Evolutionary conservation across 2,888 invertebrate genomes (phyloP), one percentile per base, ranked within the genome.

Genomic region (Panopea generosa): DNA sequence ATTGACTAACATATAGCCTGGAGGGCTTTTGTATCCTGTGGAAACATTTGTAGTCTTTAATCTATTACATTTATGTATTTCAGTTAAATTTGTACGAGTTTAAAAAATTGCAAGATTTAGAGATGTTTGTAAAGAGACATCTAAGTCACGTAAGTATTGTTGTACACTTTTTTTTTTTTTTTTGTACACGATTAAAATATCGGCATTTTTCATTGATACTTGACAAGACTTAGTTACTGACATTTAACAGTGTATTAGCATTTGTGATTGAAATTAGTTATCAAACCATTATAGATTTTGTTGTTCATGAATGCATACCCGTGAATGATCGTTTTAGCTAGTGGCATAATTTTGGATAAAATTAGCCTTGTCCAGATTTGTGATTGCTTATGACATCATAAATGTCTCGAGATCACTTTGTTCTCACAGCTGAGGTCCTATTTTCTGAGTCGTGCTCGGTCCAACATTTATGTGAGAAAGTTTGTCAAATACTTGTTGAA

Each of bases 21-120:
- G n/a, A n/a, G n/a, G n/a, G n/a, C n/a, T n/a, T n/a, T n/a, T n/a
- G n/a, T n/a, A n/a, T n/a, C n/a, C n/a, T n/a, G n/a, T n/a, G n/a
- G n/a, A n/a, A n/a, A n/a, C n/a, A n/a, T n/a, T n/a, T n/a, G n/a
- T n/a, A n/a, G n/a, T n/a, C n/a, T n/a, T n/a, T n/a, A n/a, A n/a
- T n/a, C n/a, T n/a, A n/a, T n/a, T n/a, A n/a, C n/a, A n/a, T n/a
- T n/a, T n/a, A n/a, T n/a, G n/a, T 33, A 20, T 94, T 92, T 86
- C 93, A 96, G 96, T 94, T 96, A 69, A 95, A 95, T 84, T 89
- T 96, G 29, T 96, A 95, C 88, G 95, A 96, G 83, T 94, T 96
- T 80, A 94, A 94, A 18, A 94, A 94, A 71, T 92, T 95, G 87
- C 95, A 95, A 77, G 96, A 96, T 83, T 90, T 96, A 55, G 95